A percentile compares a stretch with the other conserved stretches of the same genome.
Evolutionary conservation across 2,888 invertebrate species (phyloP).

Genomic region (Anoplius nigerrimus): DNA sequence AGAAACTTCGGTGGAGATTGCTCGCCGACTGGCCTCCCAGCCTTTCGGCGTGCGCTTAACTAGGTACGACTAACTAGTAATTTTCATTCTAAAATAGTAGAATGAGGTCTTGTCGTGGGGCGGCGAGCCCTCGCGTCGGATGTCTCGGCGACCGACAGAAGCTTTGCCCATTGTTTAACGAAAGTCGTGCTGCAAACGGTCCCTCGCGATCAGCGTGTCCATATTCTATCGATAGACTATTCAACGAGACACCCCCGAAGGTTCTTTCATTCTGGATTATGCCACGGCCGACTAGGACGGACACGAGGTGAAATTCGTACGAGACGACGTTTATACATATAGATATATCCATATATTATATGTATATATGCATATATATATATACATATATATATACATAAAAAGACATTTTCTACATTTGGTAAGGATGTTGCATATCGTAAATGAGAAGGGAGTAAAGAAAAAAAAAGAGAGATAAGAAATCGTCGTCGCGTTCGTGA

Average conservation of each 20-base stretch:
- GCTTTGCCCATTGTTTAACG: too few relatives aligned
- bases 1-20: slow-evolving; percentile 11
- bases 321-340: slow-evolving; percentile 58
- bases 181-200: too few relatives aligned
- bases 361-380: slow-evolving; percentile 46
- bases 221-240: background rate
- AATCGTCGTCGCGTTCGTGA: slow-evolving; percentile 46
- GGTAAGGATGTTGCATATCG: slow-evolving; percentile 71
- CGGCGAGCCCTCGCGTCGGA: background rate
- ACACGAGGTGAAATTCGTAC: slow-evolving; percentile 44
- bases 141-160: background rate
- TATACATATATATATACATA: slow-evolving; percentile 55
- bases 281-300: slow-evolving; percentile 36
- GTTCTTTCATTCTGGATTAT: slow-evolving; percentile 28
- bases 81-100: slow-evolving; percentile 24
- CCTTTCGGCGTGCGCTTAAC: slow-evolving; percentile 34
- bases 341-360: slow-evolving; percentile 48
- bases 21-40: background rate
- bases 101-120: background rate
- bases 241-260: background rate
- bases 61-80: slow-evolving; percentile 35
- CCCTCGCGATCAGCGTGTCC: background rate
- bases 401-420: slow-evolving; percentile 69
- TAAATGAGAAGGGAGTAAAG: slow-evolving; percentile 58
- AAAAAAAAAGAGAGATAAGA: slow-evolving; percentile 59